Evolutionary conservation across 1,140 invertebrate species (phyloP), one percentile per base, ranked within the genome.

Genomic region (Luehdorfia chinensis): DNA sequence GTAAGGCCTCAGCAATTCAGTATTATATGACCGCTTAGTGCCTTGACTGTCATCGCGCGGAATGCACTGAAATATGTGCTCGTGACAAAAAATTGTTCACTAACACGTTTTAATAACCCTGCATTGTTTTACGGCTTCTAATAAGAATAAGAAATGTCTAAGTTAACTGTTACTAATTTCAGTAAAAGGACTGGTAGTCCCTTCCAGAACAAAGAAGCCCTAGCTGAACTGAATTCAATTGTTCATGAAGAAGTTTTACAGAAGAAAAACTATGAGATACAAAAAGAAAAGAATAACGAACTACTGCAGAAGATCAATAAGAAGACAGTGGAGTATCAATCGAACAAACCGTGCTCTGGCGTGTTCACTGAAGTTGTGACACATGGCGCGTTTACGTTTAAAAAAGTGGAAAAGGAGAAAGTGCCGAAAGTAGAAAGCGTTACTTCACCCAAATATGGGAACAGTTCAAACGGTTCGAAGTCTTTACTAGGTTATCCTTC

Each of bases 301-400:
- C 45, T 86, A 8, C 28, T 72, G n/a, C 72, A 86, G 34, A 84
- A 84, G 44, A 74, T 72, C 0, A 86, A 60, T 31, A 84, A 86
- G 45, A 86, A 79, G 50, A 69, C 78, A 6, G 73, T 75, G 14
- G 83, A 83, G 31, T 83, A 83, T 44, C 76, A 84, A 44, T 71
- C 77, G 5, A 75, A 70, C 51, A 83, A 83, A 51, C 77, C 77
- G 3, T 74, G 71, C 39, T 75, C 76, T 2, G 83, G 83, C 5
- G 68, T 78, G 1, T 86, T 86, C 47, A 86, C 79, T 16, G 83
- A 86, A 60, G 78, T 86, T 8, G 75, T 83, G 0, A 73, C 76
- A 4, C 75, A 83, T 18, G 83, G 79, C 8, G 78, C 83, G 0
- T 86, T 86, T 51, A 80, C 73, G 0, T 50, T 61, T 4, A 85